These are phyloP conservation scores for Calycopis cecrops DNA, from an alignment of 1,140 invertebrate genomes.

Conservation along the genomic window DNA sequence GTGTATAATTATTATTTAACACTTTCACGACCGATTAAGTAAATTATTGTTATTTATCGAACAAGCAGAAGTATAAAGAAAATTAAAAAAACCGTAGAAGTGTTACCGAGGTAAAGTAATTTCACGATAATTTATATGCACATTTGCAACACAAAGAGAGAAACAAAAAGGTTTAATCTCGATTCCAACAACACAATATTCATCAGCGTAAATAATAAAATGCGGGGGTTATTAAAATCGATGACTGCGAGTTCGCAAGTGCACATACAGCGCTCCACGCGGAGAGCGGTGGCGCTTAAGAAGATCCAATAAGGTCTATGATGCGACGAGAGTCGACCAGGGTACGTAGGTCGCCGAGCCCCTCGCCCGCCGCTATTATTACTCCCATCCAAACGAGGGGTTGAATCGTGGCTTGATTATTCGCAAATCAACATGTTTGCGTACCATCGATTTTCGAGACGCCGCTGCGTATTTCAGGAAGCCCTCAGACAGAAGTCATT, in stretches of 20 bases:
- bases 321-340: conserved; percentile 4
- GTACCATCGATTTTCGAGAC: conserved; percentile 64
- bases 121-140: conserved; percentile 3
- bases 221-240: conserved; percentile 33
- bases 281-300: conserved; percentile 9
- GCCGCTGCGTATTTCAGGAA: conserved; percentile 28
- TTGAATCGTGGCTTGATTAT: conserved; percentile 58
- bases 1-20: too few species aligned
- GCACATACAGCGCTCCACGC: conserved; percentile 27
- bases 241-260: conserved; percentile 35
- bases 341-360: conserved; percentile 20
- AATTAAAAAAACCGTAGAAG: neutral
- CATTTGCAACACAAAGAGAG: conserved; percentile 11
- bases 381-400: conserved; percentile 45
- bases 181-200: neutral
- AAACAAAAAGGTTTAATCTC: conserved; percentile 4
- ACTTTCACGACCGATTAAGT: too few species aligned
- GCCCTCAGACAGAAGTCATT: conserved; percentile 21
- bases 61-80: neutral
- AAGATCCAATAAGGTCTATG: conserved; percentile 5
- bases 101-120: neutral
- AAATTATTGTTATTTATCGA: neutral
- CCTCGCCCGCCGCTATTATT: conserved; percentile 54
- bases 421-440: conserved; percentile 67
- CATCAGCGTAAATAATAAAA: conserved; percentile 10